Conservation (phyloP, 2,797 vertebrate species). For the Gymnodraco acuticeps region DNA sequence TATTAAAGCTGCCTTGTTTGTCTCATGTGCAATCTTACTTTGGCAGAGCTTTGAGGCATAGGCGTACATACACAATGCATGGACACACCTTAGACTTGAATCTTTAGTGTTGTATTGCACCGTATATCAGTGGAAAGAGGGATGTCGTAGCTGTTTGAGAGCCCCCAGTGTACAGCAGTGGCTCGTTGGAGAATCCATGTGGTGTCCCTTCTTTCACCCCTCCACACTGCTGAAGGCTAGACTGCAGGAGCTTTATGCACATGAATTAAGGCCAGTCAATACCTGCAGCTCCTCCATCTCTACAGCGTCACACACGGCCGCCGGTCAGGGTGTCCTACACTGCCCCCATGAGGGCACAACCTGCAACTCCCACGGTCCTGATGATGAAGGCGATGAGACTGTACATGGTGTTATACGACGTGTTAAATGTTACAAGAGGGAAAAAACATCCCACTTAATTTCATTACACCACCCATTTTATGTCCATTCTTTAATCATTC, state of each 20-base stretch:
- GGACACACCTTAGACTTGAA: not conserved
- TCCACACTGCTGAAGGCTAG: slow-evolving; percentile 18
- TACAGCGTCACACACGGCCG: slow-evolving; percentile 3
- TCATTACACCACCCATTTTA: not conserved
- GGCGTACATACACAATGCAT: not conserved
- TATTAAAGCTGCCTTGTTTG: not conserved
- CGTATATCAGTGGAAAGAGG: not conserved
- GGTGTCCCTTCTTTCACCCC: not conserved
- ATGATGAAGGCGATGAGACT: not conserved
- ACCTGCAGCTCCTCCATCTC: slow-evolving; percentile 39
- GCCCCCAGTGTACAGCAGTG: not conserved
- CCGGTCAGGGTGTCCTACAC: slow-evolving; percentile 45
- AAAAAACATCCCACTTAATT: not conserved
- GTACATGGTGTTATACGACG: not conserved
- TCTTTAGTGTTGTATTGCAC: not conserved
- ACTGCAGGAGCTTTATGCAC: slow-evolving; percentile 26
- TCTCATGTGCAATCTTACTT: not conserved
- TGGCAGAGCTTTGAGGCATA: not conserved
- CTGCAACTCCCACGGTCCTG: not conserved
- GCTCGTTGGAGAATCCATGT: not conserved
- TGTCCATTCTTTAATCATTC: slow-evolving; percentile 12
- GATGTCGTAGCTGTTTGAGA: not conserved
- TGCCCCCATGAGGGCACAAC: slow-evolving; percentile 55
- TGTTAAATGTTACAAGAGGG: not conserved
- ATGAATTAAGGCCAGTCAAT: slow-evolving; percentile 39